Base-by-base conservation (phyloP, 2,888 invertebrate genomes). In the Tiliacea citrago region DNA sequence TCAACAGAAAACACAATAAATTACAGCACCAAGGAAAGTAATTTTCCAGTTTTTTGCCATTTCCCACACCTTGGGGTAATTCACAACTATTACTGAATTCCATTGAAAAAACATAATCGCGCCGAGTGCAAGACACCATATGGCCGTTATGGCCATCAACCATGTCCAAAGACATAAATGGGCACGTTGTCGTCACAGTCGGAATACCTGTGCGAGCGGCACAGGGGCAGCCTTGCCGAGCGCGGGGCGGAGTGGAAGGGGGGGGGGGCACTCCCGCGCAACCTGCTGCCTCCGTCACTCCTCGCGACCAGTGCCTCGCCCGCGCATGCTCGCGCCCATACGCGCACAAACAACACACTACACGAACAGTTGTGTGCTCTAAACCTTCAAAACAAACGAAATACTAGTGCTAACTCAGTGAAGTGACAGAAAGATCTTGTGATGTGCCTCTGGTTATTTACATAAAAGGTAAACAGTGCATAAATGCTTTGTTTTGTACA, bases 131-230 rank as follows among this genome's bases (percentile, higher is more conserved):
- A 91, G 93, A 90, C 91, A 92, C 96, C 96, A 96, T 96, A 96
- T 96, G 96, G 96, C 92, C 91, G 92, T 88, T 88, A 92, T 92
- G 94, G 90, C 95, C 94, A 92, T 92, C 94, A 93, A 93, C 95
- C 95, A 94, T 96, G 93, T 95, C 95, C 94, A 94, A 95, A 95
- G 94, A 95, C 96, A 93, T 96, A 96, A 96, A 96, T 96, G 96
- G 96, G 95, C 95, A 96, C 91, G 93, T 93, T 94, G 94, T 95
- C 95, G 95, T 96, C 95, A 95, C 94, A 94, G 92, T 93, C 91
- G 94, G 95, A 94, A 95, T 95, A 94, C 93, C 93, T 92, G 88
- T 89, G 89, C 87, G 89, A 90, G 90, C 90, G 91, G 91, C 90
- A 91, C 91, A 89, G 91, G 93, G 92, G 93, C 93, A 93, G 93